These are phyloP conservation scores for Agapostemon virescens DNA, from an alignment of 2,888 invertebrate species.

Conservation along the genomic window DNA sequence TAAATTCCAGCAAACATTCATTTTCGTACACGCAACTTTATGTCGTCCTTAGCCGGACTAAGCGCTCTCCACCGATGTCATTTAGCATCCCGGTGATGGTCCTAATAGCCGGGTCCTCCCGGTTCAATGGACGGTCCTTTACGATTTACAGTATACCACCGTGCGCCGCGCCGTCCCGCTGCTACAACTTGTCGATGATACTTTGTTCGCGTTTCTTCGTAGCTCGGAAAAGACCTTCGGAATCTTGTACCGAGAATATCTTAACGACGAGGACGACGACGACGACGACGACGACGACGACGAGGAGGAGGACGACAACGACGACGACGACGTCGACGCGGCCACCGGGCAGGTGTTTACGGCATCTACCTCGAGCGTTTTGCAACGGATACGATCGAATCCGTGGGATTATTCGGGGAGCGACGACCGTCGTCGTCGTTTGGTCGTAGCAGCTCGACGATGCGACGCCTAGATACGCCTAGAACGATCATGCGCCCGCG, in stretches of 20 bases:
- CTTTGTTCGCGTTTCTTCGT: conserved; percentile 37
- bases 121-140: conserved; percentile 67
- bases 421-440: not conserved
- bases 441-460: not conserved
- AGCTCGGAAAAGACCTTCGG: conserved; percentile 5
- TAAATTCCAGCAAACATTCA: conserved; percentile 80
- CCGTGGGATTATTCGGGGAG: conserved; percentile 12
- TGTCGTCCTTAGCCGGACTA: conserved; percentile 79
- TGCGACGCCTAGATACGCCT: not conserved
- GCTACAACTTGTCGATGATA: conserved; percentile 61
- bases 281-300: too few relatives aligned
- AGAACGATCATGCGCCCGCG: not conserved
- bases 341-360: conserved; percentile 38
- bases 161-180: conserved; percentile 27
- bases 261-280: conserved; percentile 1
- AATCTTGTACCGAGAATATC: conserved; percentile 25
- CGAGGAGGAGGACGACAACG: too few relatives aligned
- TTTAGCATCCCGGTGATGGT: conserved; percentile 79
- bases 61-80: conserved; percentile 78
- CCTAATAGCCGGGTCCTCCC: conserved; percentile 75
- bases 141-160: conserved; percentile 63
- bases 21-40: conserved; percentile 80
- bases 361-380: conserved; percentile 6
- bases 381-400: conserved; percentile 21
- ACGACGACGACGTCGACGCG: too few relatives aligned